phyloP scores from a whole-genome alignment of 64 coral and sea anemone genomes.

The Hydrozoanthus tunicans region DNA sequence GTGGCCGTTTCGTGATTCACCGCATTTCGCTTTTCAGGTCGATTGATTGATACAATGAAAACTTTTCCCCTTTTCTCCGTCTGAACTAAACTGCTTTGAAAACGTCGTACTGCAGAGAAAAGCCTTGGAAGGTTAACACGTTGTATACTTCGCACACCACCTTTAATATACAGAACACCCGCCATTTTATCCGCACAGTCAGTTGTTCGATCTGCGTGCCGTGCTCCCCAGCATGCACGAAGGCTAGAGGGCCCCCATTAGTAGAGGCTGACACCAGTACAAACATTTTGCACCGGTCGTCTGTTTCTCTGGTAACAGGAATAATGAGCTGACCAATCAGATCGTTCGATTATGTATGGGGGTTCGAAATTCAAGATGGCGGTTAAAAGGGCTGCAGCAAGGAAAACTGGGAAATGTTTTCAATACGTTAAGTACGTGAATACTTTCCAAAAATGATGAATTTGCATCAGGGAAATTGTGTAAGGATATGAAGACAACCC shows the following conservation, averaged over 20 bases:
- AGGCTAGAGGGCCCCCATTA: background rate
- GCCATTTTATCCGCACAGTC: constrained; percentile 10
- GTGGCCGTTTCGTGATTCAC: constrained; percentile 79
- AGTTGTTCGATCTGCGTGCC: background rate
- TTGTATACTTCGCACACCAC: constrained; percentile 8
- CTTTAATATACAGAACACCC: background rate
- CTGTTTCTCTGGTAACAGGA: constrained; percentile 69
- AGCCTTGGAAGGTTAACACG: background rate
- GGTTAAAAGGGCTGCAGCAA: background rate
- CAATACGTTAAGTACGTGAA: background rate
- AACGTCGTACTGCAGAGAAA: constrained; percentile 54
- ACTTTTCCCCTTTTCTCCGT: constrained; percentile 84
- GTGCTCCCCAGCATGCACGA: background rate
- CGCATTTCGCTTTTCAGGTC: constrained; percentile 94
- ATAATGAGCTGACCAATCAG: constrained; percentile 57
- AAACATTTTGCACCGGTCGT: background rate
- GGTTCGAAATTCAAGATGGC: constrained; percentile 68
- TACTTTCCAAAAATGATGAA: constrained; percentile 13
- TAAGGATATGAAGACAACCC: constrained; percentile 59
- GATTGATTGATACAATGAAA: constrained; percentile 77
- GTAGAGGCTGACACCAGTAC: background rate
- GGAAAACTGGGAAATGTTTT: background rate
- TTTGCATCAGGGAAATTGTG: background rate
- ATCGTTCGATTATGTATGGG: constrained; percentile 53
- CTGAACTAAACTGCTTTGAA: constrained; percentile 66